A percentile compares a stretch with the other conserved stretches of the same genome.
Conservation (phyloP, 2,113 vertebrate genomes). For the Elachura formosa region DNA sequence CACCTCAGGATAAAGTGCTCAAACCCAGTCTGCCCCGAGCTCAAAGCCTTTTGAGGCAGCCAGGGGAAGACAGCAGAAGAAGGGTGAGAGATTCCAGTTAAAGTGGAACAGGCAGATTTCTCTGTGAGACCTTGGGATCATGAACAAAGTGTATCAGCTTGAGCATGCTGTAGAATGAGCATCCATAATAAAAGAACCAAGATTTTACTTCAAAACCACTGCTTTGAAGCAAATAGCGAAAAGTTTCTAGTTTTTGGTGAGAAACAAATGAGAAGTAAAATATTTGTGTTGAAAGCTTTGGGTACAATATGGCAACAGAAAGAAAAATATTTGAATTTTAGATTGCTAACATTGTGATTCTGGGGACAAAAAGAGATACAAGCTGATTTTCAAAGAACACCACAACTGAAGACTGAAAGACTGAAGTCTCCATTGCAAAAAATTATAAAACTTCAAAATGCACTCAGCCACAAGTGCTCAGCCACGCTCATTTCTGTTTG, state of each 20-base stretch:
- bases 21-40: background rate
- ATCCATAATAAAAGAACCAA: background rate
- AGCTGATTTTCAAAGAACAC: background rate
- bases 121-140: background rate
- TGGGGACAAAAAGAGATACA: background rate
- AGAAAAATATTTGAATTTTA: background rate
- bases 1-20: background rate
- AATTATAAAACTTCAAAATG: background rate
- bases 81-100: background rate
- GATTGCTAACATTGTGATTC: background rate
- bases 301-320: background rate
- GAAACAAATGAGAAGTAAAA: background rate
- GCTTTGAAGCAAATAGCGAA: background rate
- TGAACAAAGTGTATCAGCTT: background rate
- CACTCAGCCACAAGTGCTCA: background rate
- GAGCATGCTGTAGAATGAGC: background rate
- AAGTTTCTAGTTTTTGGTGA: background rate
- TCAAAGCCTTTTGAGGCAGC: background rate
- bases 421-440: background rate
- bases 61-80: background rate
- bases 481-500: background rate
- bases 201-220: background rate
- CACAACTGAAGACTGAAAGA: background rate
- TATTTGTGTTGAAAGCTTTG: background rate
- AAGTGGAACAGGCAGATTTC: background rate